phyloP scores from a whole-genome alignment of 2,888 invertebrate genomes.

The Bruchidius siliquastri region DNA sequence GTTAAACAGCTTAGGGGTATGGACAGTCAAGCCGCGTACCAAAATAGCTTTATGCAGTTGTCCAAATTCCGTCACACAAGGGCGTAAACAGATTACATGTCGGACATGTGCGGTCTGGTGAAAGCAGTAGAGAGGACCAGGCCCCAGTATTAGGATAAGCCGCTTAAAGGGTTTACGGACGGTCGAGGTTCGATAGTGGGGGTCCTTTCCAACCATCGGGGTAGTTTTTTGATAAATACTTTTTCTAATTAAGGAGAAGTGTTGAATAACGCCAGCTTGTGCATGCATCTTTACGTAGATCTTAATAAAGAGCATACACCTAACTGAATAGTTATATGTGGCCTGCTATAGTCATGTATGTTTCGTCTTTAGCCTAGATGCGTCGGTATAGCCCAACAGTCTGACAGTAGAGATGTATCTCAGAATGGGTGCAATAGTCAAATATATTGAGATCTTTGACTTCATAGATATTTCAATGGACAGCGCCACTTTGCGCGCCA shows the following conservation, averaged over 20 bases:
- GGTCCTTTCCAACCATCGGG: background rate
- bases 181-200: background rate
- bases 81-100: constrained; percentile 28
- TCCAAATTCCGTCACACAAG: constrained; percentile 26
- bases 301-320: no score
- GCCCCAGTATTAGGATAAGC: constrained; percentile 18
- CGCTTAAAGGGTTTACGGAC: constrained; percentile 14
- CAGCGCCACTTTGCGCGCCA: no score
- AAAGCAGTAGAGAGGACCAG: constrained; percentile 2
- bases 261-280: background rate
- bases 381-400: no score
- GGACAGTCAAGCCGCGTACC: constrained; percentile 13
- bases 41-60: constrained; percentile 28
- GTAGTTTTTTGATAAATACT: background rate
- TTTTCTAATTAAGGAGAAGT: background rate
- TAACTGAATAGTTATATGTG: no score
- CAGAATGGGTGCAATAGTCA: no score
- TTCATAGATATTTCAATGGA: no score
- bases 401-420: no score
- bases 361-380: no score
- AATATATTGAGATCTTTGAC: no score
- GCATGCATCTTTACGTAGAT: no score
- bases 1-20: constrained; percentile 16
- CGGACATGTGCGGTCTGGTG: constrained; percentile 16
- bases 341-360: no score